phyloP scores from a whole-genome alignment of 2,888 invertebrate species.

The Ecliptopera silaceata region DNA sequence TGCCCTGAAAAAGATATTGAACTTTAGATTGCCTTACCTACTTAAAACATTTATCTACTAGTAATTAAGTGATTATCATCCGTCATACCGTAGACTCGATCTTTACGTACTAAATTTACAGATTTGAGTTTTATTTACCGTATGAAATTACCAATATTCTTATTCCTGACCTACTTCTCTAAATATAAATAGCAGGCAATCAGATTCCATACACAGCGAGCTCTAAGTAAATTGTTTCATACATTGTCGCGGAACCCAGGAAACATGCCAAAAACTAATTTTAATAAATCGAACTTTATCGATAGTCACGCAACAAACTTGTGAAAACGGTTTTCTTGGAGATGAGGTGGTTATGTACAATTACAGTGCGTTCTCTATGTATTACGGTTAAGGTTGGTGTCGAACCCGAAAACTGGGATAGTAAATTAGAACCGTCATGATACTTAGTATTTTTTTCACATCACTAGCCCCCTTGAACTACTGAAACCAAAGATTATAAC shows the following conservation, averaged over 20 bases:
- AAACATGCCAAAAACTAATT: conserved; percentile 10
- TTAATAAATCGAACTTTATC: conserved; percentile 10
- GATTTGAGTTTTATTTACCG: too few species aligned
- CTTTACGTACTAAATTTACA: too few species aligned
- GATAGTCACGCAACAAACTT: conserved; percentile 10
- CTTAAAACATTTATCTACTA: too few species aligned
- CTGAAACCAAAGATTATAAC: too few species aligned
- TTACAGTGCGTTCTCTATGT: not conserved
- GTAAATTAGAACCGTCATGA: too few species aligned
- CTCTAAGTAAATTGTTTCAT: conserved; percentile 3
- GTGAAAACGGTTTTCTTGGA: conserved; percentile 5
- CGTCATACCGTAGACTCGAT: too few species aligned
- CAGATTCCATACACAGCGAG: not conserved
- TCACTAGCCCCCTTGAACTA: too few species aligned
- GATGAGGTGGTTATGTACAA: not conserved
- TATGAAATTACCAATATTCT: not conserved
- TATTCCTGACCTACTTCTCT: not conserved
- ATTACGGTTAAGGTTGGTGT: not conserved
- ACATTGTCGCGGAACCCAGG: conserved; percentile 7
- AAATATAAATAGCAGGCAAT: not conserved
- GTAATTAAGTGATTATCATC: too few species aligned
- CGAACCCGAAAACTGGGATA: too few species aligned
- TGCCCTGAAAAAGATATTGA: too few species aligned
- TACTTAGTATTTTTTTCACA: too few species aligned
- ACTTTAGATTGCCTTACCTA: too few species aligned